phyloP scores from a whole-genome alignment of 2,797 vertebrate species.

The Adelosebastes latens region DNA sequence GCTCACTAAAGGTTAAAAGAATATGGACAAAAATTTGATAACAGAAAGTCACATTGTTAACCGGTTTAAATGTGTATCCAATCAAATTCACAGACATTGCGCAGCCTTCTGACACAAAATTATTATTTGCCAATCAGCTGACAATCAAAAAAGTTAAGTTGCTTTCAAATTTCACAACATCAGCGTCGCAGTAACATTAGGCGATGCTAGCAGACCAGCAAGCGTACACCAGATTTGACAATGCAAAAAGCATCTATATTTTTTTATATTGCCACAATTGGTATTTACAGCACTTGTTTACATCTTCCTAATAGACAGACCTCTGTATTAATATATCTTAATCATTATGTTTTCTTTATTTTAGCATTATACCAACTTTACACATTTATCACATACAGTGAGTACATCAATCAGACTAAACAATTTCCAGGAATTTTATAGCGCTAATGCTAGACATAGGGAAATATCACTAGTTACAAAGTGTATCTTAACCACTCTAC shows the following conservation, averaged over 20 bases:
- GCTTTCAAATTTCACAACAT: no score
- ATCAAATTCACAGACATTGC: no score
- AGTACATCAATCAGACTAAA: slow-evolving; percentile 12
- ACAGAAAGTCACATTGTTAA: no score
- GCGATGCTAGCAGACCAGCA: no score
- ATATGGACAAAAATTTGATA: no score
- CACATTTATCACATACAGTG: slow-evolving; percentile 7
- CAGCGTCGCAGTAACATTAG: no score
- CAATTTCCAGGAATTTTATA: slow-evolving; percentile 11
- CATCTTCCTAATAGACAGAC: not conserved
- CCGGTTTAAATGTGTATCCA: no score
- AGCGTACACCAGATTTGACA: not conserved
- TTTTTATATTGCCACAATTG: not conserved
- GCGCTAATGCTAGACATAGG: slow-evolving; percentile 13
- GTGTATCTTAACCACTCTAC: slow-evolving; percentile 39
- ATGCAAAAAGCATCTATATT: not conserved
- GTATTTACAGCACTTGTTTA: not conserved
- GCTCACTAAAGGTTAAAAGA: no score
- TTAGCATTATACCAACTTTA: not conserved
- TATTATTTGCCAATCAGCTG: no score
- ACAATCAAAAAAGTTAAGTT: no score
- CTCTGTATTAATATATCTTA: not conserved
- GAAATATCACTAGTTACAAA: slow-evolving; percentile 40
- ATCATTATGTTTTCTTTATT: not conserved
- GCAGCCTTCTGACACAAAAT: no score